Evolutionary conservation across 92 coral and sea anemone genomes (phyloP).

Genomic region (Virgularia gustaviana): DNA sequence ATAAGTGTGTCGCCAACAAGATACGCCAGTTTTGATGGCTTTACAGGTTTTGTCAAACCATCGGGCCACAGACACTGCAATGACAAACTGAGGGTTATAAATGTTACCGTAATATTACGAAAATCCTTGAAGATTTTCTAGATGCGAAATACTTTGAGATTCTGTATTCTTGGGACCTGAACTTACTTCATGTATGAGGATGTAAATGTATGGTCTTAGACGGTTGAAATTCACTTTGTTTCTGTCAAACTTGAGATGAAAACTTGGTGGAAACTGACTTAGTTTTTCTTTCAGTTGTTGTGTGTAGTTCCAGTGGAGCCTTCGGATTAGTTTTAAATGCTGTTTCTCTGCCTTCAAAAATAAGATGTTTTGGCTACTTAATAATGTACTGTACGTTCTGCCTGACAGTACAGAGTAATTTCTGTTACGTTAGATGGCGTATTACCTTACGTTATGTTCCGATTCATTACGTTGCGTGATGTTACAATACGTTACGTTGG

Average conservation of each 20-base stretch:
- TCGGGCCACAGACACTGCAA: constrained; percentile 39
- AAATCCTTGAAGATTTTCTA: background rate
- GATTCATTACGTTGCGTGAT: too few species aligned
- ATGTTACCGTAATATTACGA: background rate
- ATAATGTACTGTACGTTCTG: too few species aligned
- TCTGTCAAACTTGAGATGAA: constrained; percentile 55
- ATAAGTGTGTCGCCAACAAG: constrained; percentile 66
- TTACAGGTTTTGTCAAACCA: constrained; percentile 13
- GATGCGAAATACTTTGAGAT: background rate
- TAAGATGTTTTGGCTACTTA: too few species aligned
- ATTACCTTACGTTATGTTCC: too few species aligned
- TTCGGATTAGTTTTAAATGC: constrained; percentile 53
- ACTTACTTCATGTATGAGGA: constrained; percentile 62
- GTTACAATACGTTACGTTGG: too few species aligned
- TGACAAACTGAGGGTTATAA: background rate
- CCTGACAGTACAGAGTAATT: too few species aligned
- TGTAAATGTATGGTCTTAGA: constrained; percentile 59
- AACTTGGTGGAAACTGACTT: constrained; percentile 60
- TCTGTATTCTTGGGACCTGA: background rate
- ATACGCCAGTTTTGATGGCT: constrained; percentile 48
- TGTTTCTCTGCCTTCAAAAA: constrained; percentile 53
- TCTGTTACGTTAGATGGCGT: too few species aligned
- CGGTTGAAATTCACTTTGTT: constrained; percentile 54
- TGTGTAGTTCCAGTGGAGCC: constrained; percentile 56
- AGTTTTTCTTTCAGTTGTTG: constrained; percentile 55